A percentile compares a stretch with the other conserved stretches of the same genome.
Conservation (phyloP, 2,113 vertebrate genomes). For the Crotalus viridis region DNA sequence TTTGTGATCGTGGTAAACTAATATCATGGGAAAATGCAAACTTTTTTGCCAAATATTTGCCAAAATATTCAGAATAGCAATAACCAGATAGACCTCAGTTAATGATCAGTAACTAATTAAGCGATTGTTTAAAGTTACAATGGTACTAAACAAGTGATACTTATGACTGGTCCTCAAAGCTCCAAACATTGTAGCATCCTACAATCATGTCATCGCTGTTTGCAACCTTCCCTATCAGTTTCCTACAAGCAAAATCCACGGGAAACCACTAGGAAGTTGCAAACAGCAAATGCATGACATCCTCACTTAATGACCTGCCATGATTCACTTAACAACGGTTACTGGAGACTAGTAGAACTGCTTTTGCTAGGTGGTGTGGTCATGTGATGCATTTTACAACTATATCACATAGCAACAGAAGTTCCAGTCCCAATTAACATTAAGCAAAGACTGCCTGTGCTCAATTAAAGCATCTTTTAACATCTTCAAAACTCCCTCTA, state of each 20-base stretch:
- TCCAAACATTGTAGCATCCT: not conserved
- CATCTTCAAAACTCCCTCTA: not conserved
- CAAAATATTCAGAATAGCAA: not conserved
- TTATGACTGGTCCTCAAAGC: not conserved
- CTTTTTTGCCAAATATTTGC: not conserved
- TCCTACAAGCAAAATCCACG: not conserved
- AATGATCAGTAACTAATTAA: not conserved
- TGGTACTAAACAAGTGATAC: not conserved
- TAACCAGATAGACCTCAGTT: not conserved
- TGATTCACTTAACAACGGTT: not conserved
- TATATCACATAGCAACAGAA: not conserved
- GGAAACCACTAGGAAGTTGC: not conserved
- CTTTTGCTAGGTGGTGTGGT: not conserved
- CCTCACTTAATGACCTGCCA: not conserved
- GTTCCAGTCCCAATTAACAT: not conserved
- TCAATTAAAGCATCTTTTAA: not conserved
- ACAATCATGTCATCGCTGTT: not conserved
- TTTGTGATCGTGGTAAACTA: not conserved
- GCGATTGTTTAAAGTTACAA: not conserved
- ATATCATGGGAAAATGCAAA: not conserved
- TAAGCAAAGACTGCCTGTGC: not conserved
- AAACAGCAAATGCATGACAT: not conserved
- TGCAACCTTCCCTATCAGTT: not conserved
- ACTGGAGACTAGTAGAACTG: not conserved
- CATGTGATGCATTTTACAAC: not conserved